These are phyloP conservation scores for Gonatopus flavifemur DNA, from an alignment of 1,140 invertebrate genomes.

Conservation along the genomic window DNA sequence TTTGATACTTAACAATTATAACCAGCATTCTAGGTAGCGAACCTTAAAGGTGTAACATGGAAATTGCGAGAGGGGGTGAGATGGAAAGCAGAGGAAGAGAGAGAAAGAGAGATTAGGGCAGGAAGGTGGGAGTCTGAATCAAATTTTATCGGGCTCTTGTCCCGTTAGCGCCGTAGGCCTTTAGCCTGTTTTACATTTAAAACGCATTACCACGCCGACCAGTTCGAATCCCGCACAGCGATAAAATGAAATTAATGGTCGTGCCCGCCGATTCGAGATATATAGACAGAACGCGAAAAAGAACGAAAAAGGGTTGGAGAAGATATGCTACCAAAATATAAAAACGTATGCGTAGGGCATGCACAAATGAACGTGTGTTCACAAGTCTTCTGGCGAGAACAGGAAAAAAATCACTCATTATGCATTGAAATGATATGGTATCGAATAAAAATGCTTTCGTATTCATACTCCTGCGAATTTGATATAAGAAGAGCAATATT, in stretches of 20 bases:
- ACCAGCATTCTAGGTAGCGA: too few species aligned
- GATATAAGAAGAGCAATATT: too few species aligned
- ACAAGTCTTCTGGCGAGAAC: too few species aligned
- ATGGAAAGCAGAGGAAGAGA: neutral
- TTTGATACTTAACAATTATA: too few species aligned
- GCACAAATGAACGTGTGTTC: too few species aligned
- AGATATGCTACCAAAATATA: too few species aligned
- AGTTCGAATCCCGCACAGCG: slow-evolving; percentile 47
- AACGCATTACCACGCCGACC: slow-evolving; percentile 54
- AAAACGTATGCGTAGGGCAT: too few species aligned
- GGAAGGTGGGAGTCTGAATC: slow-evolving; percentile 39
- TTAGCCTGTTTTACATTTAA: slow-evolving; percentile 59
- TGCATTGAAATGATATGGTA: too few species aligned
- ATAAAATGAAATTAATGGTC: slow-evolving; percentile 59
- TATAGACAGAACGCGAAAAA: slow-evolving; percentile 38
- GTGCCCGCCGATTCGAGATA: slow-evolving; percentile 52
- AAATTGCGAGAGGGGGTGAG: neutral
- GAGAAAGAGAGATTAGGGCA: neutral
- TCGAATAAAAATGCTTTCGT: too few species aligned
- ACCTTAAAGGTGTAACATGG: too few species aligned
- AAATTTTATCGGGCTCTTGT: slow-evolving; percentile 52
- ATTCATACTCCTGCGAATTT: too few species aligned
- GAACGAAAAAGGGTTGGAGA: slow-evolving; percentile 3
- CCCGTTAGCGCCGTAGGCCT: slow-evolving; percentile 49
- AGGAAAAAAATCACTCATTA: too few species aligned